These are phyloP conservation scores for Ammospiza caudacuta DNA, from an alignment of 2,113 vertebrate genomes.

Conservation along the genomic window DNA sequence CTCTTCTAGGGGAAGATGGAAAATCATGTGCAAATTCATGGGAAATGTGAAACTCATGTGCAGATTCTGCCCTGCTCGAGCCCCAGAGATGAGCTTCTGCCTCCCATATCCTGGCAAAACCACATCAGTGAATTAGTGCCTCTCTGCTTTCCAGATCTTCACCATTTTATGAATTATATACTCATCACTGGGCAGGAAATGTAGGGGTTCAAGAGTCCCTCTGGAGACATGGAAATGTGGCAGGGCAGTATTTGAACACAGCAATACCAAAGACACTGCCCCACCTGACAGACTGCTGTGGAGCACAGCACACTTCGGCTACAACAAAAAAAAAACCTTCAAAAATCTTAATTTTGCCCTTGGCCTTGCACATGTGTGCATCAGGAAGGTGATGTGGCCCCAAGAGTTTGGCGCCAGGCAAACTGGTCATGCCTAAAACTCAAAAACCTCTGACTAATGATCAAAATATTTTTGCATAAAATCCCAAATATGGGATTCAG, in stretches of 20 bases:
- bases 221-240: not conserved
- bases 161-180: not conserved
- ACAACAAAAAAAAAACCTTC: not conserved
- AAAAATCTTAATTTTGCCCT: not conserved
- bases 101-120: not conserved
- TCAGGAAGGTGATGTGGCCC: not conserved
- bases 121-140: not conserved
- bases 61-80: not conserved
- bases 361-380: not conserved
- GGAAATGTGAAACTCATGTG: not conserved
- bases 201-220: not conserved
- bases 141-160: not conserved
- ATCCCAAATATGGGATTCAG: not conserved
- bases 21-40: too few relatives aligned
- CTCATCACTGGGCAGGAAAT: not conserved
- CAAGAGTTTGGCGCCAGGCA: rapidly evolving
- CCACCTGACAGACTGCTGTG: not conserved
- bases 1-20: not conserved
- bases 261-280: not conserved
- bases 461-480: not conserved
- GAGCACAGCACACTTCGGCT: not conserved
- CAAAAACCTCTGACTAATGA: not conserved
- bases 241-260: not conserved
- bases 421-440: not conserved
- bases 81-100: not conserved